Conservation (phyloP, 2,797 vertebrate species). For the Chrysocyon brachyurus region DNA sequence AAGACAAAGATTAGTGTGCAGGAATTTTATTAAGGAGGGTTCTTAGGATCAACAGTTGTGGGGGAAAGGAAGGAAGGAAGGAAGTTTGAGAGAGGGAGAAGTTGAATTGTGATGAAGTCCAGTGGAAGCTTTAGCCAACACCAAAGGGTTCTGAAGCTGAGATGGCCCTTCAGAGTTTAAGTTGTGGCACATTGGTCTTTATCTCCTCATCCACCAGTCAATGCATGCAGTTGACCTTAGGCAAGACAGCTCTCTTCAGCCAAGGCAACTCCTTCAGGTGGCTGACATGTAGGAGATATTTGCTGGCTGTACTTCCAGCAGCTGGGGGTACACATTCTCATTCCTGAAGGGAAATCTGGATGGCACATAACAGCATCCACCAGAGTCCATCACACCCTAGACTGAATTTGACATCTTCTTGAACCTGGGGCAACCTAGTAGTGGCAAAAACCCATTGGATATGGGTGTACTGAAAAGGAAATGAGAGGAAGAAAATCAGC, state of each 20-base stretch:
- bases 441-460: background rate
- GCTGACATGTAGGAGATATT: background rate
- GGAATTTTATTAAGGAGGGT: background rate
- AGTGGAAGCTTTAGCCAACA: fast-evolving
- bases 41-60: background rate
- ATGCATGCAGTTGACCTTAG: background rate
- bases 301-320: background rate
- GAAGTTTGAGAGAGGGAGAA: background rate
- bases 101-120: background rate
- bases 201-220: background rate
- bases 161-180: background rate
- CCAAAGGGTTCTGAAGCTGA: background rate
- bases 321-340: background rate
- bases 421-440: background rate
- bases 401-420: background rate
- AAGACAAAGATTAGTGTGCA: background rate
- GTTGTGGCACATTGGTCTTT: background rate
- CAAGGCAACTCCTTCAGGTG: background rate
- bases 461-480: background rate
- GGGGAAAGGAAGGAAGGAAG: background rate
- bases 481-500: background rate
- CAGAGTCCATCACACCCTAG: background rate
- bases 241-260: background rate
- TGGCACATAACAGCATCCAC: background rate
- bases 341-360: background rate